These are phyloP conservation scores for Drosophila birchii DNA, from an alignment of 2,888 invertebrate genomes.

Conservation along the genomic window DNA sequence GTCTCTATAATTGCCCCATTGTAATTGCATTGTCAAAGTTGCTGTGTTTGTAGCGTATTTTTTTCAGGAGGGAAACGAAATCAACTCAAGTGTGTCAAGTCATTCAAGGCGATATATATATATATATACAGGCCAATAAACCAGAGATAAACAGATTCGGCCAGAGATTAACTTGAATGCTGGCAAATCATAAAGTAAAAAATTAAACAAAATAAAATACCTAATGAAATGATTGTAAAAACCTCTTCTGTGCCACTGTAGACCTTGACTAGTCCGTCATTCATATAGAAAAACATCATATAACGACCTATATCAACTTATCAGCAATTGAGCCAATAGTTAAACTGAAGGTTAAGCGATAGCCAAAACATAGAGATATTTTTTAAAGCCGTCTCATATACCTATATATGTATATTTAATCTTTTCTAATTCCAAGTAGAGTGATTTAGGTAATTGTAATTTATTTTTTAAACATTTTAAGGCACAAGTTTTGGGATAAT, in stretches of 20 bases:
- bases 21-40: slow-evolving; percentile 55
- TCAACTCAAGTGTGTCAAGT: slow-evolving; percentile 51
- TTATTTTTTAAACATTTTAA: neutral
- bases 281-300: slow-evolving; percentile 26
- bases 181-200: slow-evolving; percentile 35
- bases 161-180: slow-evolving; percentile 33
- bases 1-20: slow-evolving; percentile 64
- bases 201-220: slow-evolving; percentile 16
- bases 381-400: neutral
- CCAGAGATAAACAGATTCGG: slow-evolving; percentile 24
- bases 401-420: neutral
- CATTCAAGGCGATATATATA: slow-evolving; percentile 49
- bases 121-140: slow-evolving; percentile 5
- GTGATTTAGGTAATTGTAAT: no score
- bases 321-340: slow-evolving; percentile 30
- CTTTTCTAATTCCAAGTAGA: no score
- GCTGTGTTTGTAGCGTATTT: slow-evolving; percentile 8
- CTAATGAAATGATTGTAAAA: slow-evolving; percentile 23
- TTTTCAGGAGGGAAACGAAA: slow-evolving; percentile 13
- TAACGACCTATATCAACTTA: slow-evolving; percentile 43
- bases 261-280: slow-evolving; percentile 19
- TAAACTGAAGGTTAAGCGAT: slow-evolving; percentile 23
- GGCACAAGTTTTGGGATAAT: neutral
- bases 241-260: slow-evolving; percentile 18
- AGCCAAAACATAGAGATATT: neutral